These are phyloP conservation scores for Piscicola geometra DNA, from an alignment of 2,888 invertebrate species.

Conservation along the genomic window DNA sequence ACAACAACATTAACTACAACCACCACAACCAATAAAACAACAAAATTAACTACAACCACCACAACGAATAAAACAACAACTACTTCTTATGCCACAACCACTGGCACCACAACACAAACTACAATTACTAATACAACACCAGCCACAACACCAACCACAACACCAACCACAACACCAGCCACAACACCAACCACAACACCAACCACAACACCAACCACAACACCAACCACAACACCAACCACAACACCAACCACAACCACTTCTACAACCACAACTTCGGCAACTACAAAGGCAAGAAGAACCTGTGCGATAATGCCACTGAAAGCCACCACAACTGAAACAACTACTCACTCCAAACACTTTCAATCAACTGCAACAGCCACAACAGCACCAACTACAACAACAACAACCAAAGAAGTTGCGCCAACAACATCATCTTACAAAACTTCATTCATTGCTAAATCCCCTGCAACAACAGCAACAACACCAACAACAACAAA, in stretches of 20 bases:
- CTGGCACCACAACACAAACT: neutral
- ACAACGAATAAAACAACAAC: neutral
- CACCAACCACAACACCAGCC: neutral
- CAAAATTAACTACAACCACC: neutral
- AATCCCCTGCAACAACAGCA: neutral
- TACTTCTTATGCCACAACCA: neutral
- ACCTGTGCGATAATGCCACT: neutral
- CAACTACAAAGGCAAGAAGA: neutral
- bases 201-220: neutral
- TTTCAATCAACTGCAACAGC: neutral
- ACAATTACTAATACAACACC: too few species aligned
- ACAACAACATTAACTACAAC: neutral
- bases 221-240: neutral
- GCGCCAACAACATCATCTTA: neutral
- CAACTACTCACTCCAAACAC: neutral
- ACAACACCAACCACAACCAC: neutral
- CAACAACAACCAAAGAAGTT: too few species aligned
- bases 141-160: conserved; percentile 4
- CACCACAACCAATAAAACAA: conserved; percentile 1
- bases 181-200: neutral
- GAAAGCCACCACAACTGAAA: neutral
- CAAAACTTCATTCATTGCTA: neutral
- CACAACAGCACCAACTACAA: too few species aligned
- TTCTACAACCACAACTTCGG: neutral
- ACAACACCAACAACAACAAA: neutral